Evolutionary conservation across 2,888 invertebrate species (phyloP), one percentile per base, ranked within the genome.

Genomic region (Ptilodon capucinus): DNA sequence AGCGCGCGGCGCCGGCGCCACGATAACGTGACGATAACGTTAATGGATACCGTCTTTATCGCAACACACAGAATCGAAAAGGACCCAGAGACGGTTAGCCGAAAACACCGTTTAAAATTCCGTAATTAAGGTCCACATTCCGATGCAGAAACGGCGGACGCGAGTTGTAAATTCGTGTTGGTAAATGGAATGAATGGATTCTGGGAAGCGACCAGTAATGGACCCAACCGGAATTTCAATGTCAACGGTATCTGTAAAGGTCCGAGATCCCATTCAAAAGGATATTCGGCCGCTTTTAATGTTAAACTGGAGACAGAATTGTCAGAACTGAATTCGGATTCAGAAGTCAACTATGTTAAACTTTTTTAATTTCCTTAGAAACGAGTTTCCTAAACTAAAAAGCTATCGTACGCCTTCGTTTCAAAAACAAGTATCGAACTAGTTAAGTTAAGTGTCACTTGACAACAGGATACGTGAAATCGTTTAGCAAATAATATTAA

Each of bases 1-100:
- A 69, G 64, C 62, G 59, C 64, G 72, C 81, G 85, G 86, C 88
- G 88, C 87, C 87, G 87, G 87, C 88, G 87, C 86, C 76, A 64
- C 80, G 86, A 86, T 86, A 85, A 81, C 81, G 76, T 63, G 57
- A 71, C 79, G 88, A 88, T 90, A 90, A 84, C 82, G 75, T 78
- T 90, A 90, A 90, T 90, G 89, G 89, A 87, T 69, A 76, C 81
- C 76, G 70, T 70, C 76, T 75, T 83, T 87, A 87, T 87, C 87
- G 76, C 71, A 54, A 62, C 71, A 61, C 70, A 61, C 68, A 14
- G 16, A 45, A 48, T 46, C 43, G 36, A 40, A 38, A 50, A 14
- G 18, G 42, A 39, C 48, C 40, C 16, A 14, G 16, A 16, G 14
- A 8, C 9, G n/a, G 14, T 4, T 25, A 40, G 25, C 18, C 28